Base-by-base conservation (phyloP, 1,140 invertebrate species). In the Triops cancriformis region DNA sequence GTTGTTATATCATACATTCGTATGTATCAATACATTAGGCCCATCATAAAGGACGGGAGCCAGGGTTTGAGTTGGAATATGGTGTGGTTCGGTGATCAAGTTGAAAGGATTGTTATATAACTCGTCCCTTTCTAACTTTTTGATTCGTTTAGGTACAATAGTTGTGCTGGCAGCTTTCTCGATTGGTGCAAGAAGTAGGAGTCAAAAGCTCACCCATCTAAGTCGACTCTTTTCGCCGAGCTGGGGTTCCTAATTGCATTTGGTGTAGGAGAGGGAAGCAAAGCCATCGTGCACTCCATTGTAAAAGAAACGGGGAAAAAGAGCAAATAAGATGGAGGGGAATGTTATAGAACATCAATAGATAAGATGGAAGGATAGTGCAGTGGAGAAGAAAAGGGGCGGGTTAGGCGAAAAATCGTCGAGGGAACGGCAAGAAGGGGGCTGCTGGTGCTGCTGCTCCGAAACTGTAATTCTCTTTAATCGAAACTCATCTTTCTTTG, bases 291-390 rank as follows among this genome's bases (percentile, higher is more conserved):
- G 51, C 51, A 64, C 51, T 64, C 51, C 51, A 64, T 64, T 64
- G 51, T 18, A 64, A 64, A 64, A 64, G 51, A 64, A 64, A 64
- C 4, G 51, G 51, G 14, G 10, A 64, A 64, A 64, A 64, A 23
- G 51, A 64, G 51, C 7, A 64, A 64, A 64, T 64, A 64, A 64
- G 51, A 7, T 64, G 51, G 51, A 64, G 51, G 51, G 31, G 51
- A 64, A 64, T 64, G 51, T 64, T 64, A 64, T 64, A 64, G 51
- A 64, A 64, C 51, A 64, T 64, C 51, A 64, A 64, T 64, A 64
- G 51, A 64, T 18, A 64, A 64, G 51, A 64, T 64, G 18, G 51
- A 64, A 64, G 31, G 51, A 64, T 64, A 23, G 51, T 64, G 51
- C 14, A 64, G 51, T 23, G 51, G n/a, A 64, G 51, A 64, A 64